These are phyloP conservation scores for Venustoraphidia nigricollis DNA, from an alignment of 2,888 invertebrate genomes.

Conservation along the genomic window DNA sequence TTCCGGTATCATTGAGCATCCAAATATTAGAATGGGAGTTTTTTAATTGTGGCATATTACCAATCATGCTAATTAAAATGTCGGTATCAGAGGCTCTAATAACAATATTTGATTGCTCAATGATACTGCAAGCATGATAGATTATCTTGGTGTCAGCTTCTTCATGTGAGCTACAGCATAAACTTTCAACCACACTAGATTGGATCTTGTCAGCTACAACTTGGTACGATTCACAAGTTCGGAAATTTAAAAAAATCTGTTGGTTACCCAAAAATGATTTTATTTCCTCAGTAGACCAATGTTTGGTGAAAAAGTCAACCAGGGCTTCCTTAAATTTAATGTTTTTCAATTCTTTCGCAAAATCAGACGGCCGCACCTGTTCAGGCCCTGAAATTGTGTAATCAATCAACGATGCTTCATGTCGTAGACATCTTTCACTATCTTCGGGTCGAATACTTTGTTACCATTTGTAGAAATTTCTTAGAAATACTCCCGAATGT, in stretches of 20 bases:
- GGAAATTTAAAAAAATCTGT: slow-evolving; percentile 3
- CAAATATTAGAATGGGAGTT: slow-evolving; percentile 1
- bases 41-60: slow-evolving; percentile 4
- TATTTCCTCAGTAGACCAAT: slow-evolving; percentile 8
- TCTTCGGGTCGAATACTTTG: not conserved
- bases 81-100: no score
- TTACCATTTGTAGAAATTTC: slow-evolving; percentile 11
- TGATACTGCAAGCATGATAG: not conserved
- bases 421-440: slow-evolving; percentile 1
- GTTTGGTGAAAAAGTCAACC: slow-evolving; percentile 1
- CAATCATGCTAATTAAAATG: not conserved
- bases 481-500: slow-evolving; percentile 5
- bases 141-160: slow-evolving; percentile 10
- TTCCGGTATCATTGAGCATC: slow-evolving; percentile 3
- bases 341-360: slow-evolving; percentile 4
- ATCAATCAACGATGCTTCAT: slow-evolving; percentile 1
- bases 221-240: slow-evolving; percentile 6
- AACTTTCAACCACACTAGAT: not conserved
- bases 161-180: slow-evolving; percentile 5
- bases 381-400: slow-evolving; percentile 6
- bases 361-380: slow-evolving; percentile 2
- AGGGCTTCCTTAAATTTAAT: slow-evolving; percentile 7
- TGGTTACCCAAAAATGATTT: slow-evolving; percentile 6
- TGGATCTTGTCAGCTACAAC: slow-evolving; percentile 1
- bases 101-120: no score